Evolutionary conservation across 2,797 vertebrate species (phyloP).

Genomic region (Coccyzus lansbergi): DNA sequence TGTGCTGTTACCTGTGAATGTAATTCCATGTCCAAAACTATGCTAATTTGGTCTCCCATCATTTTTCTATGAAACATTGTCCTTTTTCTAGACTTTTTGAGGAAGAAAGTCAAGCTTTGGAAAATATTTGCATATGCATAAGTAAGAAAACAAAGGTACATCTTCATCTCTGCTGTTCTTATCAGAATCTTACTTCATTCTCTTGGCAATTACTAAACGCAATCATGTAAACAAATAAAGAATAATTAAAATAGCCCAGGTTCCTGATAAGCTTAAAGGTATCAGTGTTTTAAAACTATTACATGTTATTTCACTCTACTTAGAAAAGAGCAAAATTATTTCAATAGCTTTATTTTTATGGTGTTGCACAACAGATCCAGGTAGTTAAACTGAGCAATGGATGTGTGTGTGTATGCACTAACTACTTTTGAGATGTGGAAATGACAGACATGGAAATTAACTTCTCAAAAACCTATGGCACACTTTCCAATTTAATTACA

Average conservation of each 20-base stretch:
- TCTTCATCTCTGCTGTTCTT: not conserved
- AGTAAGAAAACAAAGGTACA: not conserved
- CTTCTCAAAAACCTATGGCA: not conserved
- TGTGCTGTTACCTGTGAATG: not conserved
- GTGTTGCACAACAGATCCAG: not conserved
- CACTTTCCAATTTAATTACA: not conserved
- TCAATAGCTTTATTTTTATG: not conserved
- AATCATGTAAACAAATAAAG: not conserved
- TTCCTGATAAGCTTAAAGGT: not conserved
- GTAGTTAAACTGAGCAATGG: accelerated
- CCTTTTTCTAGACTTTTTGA: not conserved
- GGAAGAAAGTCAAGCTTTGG: not conserved
- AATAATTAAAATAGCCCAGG: not conserved
- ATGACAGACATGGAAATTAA: not conserved
- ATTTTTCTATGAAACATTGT: not conserved
- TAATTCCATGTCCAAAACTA: not conserved
- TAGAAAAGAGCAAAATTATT: not conserved
- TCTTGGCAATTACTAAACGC: not conserved
- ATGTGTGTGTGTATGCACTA: not conserved
- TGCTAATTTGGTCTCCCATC: not conserved
- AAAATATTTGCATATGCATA: not conserved
- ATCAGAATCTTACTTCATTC: not conserved
- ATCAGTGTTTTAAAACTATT: not conserved
- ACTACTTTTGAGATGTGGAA: not conserved
- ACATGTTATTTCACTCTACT: not conserved